phyloP scores from a whole-genome alignment of 1,140 invertebrate genomes.

The Triops longicaudatus region DNA sequence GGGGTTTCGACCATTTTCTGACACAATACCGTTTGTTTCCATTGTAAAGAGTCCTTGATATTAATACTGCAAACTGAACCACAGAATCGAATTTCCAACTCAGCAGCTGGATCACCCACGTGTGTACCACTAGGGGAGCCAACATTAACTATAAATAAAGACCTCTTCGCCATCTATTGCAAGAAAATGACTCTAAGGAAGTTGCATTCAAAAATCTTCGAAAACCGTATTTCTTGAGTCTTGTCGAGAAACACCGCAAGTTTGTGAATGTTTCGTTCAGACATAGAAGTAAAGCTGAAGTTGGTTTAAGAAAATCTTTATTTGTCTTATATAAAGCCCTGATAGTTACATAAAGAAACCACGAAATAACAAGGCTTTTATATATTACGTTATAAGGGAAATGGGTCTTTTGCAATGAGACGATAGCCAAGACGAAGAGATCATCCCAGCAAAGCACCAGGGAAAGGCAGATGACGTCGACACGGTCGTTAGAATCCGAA shows the following conservation, averaged over 20 bases:
- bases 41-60: background rate
- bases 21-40: background rate
- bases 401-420: background rate
- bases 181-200: background rate
- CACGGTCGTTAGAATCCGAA: background rate
- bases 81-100: background rate
- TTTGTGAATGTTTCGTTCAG: no score
- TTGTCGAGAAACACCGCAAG: background rate
- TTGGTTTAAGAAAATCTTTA: background rate
- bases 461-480: background rate
- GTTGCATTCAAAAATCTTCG: background rate
- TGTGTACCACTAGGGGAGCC: background rate
- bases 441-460: conserved; percentile 4
- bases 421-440: background rate
- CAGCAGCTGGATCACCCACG: background rate
- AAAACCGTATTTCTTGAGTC: no score
- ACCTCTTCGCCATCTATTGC: background rate
- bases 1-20: background rate
- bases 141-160: background rate
- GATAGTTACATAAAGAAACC: conserved; percentile 1
- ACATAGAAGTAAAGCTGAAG: no score
- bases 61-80: background rate
- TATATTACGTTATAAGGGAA: background rate
- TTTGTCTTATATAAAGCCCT: conserved; percentile 5
- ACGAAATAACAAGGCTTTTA: conserved; percentile 12